A percentile compares a stretch with the other conserved stretches of the same genome.
Evolutionary conservation across 2,888 invertebrate genomes (phyloP).

Genomic region (Oscheius sp.): DNA sequence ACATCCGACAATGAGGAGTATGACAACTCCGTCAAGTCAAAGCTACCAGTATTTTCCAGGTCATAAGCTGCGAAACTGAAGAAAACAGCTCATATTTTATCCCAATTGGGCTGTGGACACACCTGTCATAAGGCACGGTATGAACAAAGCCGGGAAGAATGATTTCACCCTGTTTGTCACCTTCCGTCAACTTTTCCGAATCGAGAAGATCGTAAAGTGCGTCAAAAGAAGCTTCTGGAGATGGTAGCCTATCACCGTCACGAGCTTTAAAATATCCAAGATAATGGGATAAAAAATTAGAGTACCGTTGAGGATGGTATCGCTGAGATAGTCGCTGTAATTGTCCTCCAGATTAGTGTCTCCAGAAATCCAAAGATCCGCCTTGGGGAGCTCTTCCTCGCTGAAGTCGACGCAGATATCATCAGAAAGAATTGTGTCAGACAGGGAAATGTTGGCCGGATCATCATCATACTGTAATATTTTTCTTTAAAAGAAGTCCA

Average conservation of each 20-base stretch:
- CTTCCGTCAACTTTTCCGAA: neutral
- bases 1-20: constrained; percentile 19
- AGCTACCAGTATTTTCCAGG: neutral
- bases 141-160: neutral
- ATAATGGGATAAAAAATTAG: neutral
- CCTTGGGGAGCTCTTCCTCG: constrained; percentile 1
- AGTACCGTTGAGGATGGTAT: constrained; percentile 10
- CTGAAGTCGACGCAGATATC: neutral
- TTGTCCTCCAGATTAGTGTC: neutral
- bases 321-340: constrained; percentile 16
- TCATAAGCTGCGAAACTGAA: constrained; percentile 37
- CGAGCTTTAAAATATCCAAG: constrained; percentile 9
- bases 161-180: neutral
- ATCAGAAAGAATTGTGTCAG: neutral
- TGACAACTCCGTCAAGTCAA: constrained; percentile 14
- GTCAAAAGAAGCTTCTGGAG: neutral
- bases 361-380: constrained; percentile 11
- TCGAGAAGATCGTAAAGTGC: neutral
- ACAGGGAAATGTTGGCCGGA: neutral
- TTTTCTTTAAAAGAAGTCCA: neutral
- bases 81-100: neutral
- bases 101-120: neutral
- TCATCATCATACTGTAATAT: neutral
- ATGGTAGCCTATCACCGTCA: constrained; percentile 3
- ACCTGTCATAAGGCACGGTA: neutral